Evolutionary conservation across 1,140 invertebrate genomes (phyloP), one percentile per base, ranked within the genome.

Genomic region (Brachionus rubens): DNA sequence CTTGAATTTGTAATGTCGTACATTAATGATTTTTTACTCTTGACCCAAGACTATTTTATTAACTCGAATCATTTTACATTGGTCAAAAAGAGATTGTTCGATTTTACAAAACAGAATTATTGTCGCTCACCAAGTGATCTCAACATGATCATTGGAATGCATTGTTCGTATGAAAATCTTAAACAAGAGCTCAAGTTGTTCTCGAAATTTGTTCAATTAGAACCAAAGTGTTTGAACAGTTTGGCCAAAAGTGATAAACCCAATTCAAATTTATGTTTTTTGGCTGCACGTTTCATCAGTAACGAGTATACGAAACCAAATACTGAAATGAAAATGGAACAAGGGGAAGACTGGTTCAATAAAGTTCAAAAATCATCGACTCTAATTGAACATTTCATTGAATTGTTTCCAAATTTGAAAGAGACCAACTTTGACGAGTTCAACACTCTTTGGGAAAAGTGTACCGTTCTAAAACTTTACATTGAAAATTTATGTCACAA

Each of bases 401-500:
- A 65, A 2, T 65, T 43, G 43, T n/a, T 9, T 26, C 4, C 59
- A 21, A 24, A 65, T 14, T 30, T 65, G 12, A 10, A 41, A 16
- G 21, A 43, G 19, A 36, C 19, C 12, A 28, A 46, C 24, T 65
- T 65, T 43, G 9, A 41, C 24, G 59, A 65, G 24, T 65, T 65
- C 16, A 41, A 65, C n/a, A 43, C 59, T 14, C 40, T 65, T 14
- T 65, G 59, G 59, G 36, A 65, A 43, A 16, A 19, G 41, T 43
- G 36, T 43, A 65, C 59, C 12, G 19, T 65, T 3, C 21, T 65
- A 5, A 65, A 65, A 65, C 43, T 43, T 12, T 65, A 65, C 21
- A 65, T 65, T 26, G 59, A 65, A 65, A 43, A 65, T 43, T 21
- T 65, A n/a, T 65, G 59, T 26, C 12, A 12, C 36, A 65, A 65